A percentile compares a stretch with the other conserved stretches of the same genome.
Evolutionary conservation across 2,113 vertebrate genomes (phyloP).

Genomic region (Ochotona princeps): DNA sequence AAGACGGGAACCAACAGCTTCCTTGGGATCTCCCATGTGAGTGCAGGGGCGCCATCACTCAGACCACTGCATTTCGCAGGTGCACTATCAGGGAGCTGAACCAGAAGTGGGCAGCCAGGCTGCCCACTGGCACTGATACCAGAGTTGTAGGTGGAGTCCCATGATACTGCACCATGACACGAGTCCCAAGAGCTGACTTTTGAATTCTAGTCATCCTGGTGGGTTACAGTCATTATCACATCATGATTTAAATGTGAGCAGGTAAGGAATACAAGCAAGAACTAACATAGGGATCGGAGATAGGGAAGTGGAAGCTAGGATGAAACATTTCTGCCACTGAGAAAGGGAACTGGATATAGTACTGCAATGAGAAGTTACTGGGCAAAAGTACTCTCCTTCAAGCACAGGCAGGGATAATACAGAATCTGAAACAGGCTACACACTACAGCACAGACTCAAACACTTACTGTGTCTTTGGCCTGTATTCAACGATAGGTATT

Average conservation of each 20-base stretch:
- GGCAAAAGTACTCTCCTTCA: accelerated
- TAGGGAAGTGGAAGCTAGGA: background rate
- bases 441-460: background rate
- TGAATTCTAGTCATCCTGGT: background rate
- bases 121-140: no score
- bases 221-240: background rate
- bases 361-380: background rate
- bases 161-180: no score
- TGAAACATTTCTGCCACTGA: background rate
- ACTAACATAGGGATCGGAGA: background rate
- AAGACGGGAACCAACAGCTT: no score
- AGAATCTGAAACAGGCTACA: background rate
- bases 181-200: no score
- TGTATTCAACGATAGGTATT: background rate
- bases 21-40: no score
- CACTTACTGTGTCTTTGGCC: background rate
- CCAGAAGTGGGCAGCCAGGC: no score
- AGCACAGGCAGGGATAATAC: accelerated
- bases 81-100: no score
- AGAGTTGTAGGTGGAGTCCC: no score
- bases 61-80: no score
- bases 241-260: background rate
- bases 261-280: background rate
- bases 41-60: no score
- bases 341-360: background rate